Conservation (phyloP, 2,797 vertebrate species). For the Gymnothorax reevesii region DNA sequence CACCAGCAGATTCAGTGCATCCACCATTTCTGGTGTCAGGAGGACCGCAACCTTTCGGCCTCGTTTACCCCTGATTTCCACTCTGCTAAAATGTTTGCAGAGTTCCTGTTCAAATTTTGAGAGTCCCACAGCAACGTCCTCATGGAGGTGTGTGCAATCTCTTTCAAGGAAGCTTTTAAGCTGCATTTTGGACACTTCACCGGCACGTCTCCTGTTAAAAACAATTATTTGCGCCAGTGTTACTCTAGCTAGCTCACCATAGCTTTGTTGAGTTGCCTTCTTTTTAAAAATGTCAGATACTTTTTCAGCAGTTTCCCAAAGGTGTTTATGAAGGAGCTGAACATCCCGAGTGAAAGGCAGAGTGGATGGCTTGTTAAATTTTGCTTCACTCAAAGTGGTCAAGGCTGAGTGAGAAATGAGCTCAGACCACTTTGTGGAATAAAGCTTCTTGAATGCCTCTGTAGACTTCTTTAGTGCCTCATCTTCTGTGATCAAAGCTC, state of each 20-base stretch:
- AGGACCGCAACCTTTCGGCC: slow-evolving; percentile 19
- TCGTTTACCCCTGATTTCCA: slow-evolving; percentile 21
- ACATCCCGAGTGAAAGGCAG: slow-evolving; percentile 12
- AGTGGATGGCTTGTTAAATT: slow-evolving; percentile 21
- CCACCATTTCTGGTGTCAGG: slow-evolving; percentile 15
- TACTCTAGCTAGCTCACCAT: neutral
- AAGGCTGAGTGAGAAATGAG: slow-evolving; percentile 17
- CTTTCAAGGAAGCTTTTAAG: slow-evolving; percentile 11
- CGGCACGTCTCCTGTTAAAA: slow-evolving; percentile 6
- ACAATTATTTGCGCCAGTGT: neutral
- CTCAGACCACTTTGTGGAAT: slow-evolving; percentile 13
- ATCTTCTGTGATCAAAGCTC: neutral
- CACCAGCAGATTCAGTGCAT: slow-evolving; percentile 7
- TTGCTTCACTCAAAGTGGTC: neutral
- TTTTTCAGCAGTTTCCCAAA: neutral
- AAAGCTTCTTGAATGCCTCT: neutral
- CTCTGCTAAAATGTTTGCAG: slow-evolving; percentile 18
- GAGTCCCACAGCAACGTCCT: slow-evolving; percentile 20
- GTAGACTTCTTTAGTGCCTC: neutral
- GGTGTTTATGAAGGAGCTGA: slow-evolving; percentile 14
- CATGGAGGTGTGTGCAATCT: neutral
- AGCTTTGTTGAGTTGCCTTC: neutral
- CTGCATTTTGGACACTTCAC: slow-evolving; percentile 26
- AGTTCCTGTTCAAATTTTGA: slow-evolving; percentile 18
- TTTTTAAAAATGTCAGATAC: neutral